Evolutionary conservation across 2,888 invertebrate species (phyloP), one percentile per base, ranked within the genome.

Genomic region (Tachina fera): DNA sequence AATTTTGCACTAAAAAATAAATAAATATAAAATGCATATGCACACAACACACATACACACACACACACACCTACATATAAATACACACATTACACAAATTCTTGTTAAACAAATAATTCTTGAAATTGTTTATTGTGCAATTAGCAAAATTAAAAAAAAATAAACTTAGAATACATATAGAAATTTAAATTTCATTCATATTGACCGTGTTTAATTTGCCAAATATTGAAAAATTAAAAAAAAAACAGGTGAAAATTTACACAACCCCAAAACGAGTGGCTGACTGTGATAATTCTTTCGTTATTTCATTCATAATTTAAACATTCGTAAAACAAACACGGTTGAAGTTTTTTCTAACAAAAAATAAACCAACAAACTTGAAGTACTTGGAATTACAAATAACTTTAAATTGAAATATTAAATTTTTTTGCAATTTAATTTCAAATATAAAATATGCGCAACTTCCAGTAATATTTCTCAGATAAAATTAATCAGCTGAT

Each of bases 151-250:
- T 6, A 60, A 39, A 43, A 9, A 76, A 16, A 19, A 77, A 70
- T 31, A 31, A 31, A 31, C 31, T 31, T 31, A 6, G 5, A 31
- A 31, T 31, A 31, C 31, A 51, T 14, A 43, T 1, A 49, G 10
- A 49, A 61, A 79, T 79, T 39, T 4, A 56, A 71, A 79, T 56
- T 71, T 79, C 71, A 79, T 79, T 65, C 39, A 79, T 70, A 61
- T 47, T n/a, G 43, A n/a, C 4, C 39, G 14, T 53, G 16, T 22
- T 8, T 47, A 14, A 65, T 49, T 72, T 19, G 19, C 41, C 16
- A 47, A 45, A 31, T 31, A 31, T 31, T 31, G 31, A 39, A 3
- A 39, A n/a, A 3, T n/a, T n/a, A 63, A 45, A 60, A 47, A 16
- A 49, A 60, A 58, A 56, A 56, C 13, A 1, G 4, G 31, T 31